A percentile compares a stretch with the other conserved stretches of the same genome.
Conservation (phyloP, 2,888 invertebrate genomes). For the Heliothis peltigera region DNA sequence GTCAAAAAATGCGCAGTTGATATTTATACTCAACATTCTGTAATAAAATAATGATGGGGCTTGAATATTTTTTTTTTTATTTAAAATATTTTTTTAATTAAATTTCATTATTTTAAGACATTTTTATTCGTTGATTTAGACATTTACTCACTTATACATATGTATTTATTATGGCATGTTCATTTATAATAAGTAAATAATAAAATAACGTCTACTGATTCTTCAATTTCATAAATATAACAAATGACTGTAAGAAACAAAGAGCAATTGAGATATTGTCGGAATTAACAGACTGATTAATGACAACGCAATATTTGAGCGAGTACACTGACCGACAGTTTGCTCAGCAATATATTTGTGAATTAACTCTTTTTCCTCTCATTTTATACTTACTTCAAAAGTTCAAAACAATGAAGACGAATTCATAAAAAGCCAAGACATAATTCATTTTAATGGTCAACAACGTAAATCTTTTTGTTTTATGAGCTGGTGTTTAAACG, state of each 20-base stretch:
- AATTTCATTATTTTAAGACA: too few relatives aligned
- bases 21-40: not conserved
- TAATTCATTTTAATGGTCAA: slow-evolving; percentile 35
- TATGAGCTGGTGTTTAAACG: slow-evolving; percentile 17
- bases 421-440: slow-evolving; percentile 31
- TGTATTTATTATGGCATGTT: too few relatives aligned
- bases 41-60: too few relatives aligned
- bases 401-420: slow-evolving; percentile 35
- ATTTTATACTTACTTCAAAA: slow-evolving; percentile 26
- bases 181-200: too few relatives aligned
- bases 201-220: not conserved
- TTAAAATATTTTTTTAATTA: too few relatives aligned
- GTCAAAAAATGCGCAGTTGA: not conserved
- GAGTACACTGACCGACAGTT: slow-evolving; percentile 10
- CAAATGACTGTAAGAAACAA: slow-evolving; percentile 13
- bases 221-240: slow-evolving; percentile 16
- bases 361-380: slow-evolving; percentile 22
- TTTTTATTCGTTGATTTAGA: too few relatives aligned
- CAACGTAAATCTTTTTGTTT: slow-evolving; percentile 44
- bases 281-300: slow-evolving; percentile 40
- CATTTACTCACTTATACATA: too few relatives aligned
- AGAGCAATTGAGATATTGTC: slow-evolving; percentile 18
- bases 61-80: too few relatives aligned
- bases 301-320: slow-evolving; percentile 20
- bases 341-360: slow-evolving; percentile 22